A percentile compares a stretch with the other conserved stretches of the same genome.
Conservation (phyloP, 2,113 vertebrate genomes). For the Recurvirostra avosetta region DNA sequence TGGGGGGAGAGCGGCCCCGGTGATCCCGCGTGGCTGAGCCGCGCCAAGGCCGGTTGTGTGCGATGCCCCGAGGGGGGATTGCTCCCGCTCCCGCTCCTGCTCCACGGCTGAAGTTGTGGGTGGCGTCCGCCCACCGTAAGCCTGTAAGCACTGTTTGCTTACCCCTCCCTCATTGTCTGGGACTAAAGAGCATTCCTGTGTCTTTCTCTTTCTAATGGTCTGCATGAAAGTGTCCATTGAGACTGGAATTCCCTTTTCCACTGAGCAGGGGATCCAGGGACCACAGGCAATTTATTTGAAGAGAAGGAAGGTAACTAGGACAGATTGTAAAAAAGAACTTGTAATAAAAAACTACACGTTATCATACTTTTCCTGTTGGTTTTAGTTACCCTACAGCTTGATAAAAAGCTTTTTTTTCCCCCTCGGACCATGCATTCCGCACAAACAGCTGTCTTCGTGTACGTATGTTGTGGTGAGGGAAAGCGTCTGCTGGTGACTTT, state of each 20-base stretch:
- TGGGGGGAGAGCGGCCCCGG: neutral
- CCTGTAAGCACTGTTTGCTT: neutral
- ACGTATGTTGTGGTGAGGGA: neutral
- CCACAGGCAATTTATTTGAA: neutral
- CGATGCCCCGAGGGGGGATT: neutral
- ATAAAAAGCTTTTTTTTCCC: neutral
- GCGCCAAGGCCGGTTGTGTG: fast-evolving
- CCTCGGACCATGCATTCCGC: neutral
- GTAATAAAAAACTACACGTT: fast-evolving
- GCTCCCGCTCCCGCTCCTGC: neutral
- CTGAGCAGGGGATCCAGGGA: neutral
- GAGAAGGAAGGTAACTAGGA: neutral
- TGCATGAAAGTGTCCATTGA: neutral
- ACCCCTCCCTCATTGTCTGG: neutral
- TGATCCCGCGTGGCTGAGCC: neutral
- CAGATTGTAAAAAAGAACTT: neutral
- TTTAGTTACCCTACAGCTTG: neutral
- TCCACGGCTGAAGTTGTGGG: neutral
- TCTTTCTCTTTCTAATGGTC: neutral
- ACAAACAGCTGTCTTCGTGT: neutral
- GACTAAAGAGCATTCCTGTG: neutral
- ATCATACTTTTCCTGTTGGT: neutral
- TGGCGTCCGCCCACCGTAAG: neutral
- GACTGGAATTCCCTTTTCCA: neutral
- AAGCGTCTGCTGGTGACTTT: neutral